These are phyloP conservation scores for Nephotettix cincticeps DNA, from an alignment of 1,140 invertebrate genomes.

Conservation along the genomic window DNA sequence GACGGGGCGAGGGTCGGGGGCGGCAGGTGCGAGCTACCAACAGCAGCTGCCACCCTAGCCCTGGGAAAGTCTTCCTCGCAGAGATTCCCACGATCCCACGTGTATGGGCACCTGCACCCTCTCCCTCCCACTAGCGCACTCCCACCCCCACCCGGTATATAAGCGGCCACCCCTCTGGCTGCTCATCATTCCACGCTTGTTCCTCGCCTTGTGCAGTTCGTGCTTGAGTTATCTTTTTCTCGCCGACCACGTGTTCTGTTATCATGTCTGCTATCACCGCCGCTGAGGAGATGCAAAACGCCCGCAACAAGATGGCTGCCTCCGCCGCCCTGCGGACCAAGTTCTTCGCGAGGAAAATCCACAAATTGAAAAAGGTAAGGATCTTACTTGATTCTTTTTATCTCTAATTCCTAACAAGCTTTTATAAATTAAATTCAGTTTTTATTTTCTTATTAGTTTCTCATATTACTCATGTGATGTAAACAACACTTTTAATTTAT, in stretches of 20 bases:
- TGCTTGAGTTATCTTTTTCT: neutral
- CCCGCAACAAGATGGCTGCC: slow-evolving; percentile 21
- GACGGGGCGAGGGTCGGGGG: too few species aligned
- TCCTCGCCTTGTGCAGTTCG: neutral
- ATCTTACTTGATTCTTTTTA: neutral
- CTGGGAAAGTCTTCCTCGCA: slow-evolving; percentile 19
- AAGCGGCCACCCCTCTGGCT: neutral
- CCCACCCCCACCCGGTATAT: slow-evolving; percentile 10
- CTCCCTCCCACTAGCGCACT: too few species aligned
- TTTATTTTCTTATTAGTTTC: too few species aligned
- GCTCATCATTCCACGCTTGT: slow-evolving; percentile 15
- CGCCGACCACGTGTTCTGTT: neutral
- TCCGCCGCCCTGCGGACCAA: neutral
- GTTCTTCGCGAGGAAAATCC: slow-evolving; percentile 25
- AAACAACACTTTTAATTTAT: too few species aligned
- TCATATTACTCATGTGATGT: too few species aligned
- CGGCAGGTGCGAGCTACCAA: slow-evolving; percentile 17
- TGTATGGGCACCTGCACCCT: slow-evolving; percentile 19
- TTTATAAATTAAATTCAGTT: neutral
- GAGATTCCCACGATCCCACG: slow-evolving; percentile 23
- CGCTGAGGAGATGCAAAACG: slow-evolving; percentile 24
- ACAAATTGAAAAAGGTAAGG: slow-evolving; percentile 31
- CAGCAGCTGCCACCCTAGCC: slow-evolving; percentile 16
- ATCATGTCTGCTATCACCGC: slow-evolving; percentile 23
- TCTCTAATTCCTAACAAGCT: neutral